Conservation (phyloP, 2,113 vertebrate species). For the Brachyhypopomus gauderio region DNA sequence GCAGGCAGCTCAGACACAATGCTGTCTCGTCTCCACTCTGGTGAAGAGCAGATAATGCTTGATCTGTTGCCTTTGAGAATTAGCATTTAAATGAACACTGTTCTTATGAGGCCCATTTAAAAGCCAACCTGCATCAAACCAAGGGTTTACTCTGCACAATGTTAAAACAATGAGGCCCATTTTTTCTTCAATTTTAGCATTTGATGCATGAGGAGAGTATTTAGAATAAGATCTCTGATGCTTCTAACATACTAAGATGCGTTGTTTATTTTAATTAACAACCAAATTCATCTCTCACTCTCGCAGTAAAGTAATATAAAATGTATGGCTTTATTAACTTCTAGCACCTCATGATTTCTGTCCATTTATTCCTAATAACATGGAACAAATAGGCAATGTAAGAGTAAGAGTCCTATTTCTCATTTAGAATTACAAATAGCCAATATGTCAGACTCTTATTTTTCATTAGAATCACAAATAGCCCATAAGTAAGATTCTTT, state of each 20-base stretch:
- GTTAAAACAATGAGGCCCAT: not conserved
- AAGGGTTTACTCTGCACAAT: not conserved
- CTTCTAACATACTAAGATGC: not conserved
- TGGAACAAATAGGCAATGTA: too few species aligned
- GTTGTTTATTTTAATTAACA: not conserved
- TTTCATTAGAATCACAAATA: too few species aligned
- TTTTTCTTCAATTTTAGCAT: not conserved
- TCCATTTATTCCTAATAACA: not conserved
- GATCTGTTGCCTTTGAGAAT: slow-evolving; percentile 15
- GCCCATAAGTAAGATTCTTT: too few species aligned
- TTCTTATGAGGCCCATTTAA: slow-evolving; percentile 20
- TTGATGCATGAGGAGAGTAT: not conserved
- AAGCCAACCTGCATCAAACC: not conserved
- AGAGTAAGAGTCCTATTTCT: too few species aligned
- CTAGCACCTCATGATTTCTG: not conserved
- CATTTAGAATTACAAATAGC: too few species aligned
- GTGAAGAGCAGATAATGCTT: not conserved
- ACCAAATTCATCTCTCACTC: not conserved
- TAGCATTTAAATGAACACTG: slow-evolving; percentile 34
- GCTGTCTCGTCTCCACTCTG: not conserved
- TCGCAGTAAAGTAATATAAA: not conserved
- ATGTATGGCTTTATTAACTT: not conserved
- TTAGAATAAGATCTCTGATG: not conserved
- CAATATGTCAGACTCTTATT: too few species aligned
- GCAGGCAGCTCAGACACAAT: not conserved